Percentiles rank a stretch among this genome's conserved stretches.
Evolutionary conservation across 2,888 invertebrate genomes (phyloP).

Genomic region (Plebejus melissa): DNA sequence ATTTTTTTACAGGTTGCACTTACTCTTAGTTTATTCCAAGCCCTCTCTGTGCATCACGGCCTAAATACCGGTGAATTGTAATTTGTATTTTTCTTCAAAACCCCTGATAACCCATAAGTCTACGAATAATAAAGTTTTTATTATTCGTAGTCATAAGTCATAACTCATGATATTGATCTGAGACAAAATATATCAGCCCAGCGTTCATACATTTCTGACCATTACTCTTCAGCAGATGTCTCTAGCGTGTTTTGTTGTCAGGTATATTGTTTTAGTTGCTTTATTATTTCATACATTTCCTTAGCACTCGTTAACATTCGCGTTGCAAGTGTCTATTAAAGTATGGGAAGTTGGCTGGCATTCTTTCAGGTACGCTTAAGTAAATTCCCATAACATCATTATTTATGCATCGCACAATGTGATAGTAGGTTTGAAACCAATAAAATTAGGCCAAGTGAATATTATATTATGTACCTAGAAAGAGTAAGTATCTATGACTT

Average conservation of each 20-base stretch:
- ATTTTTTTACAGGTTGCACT: too few species aligned
- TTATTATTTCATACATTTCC: not conserved
- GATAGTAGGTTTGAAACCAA: not conserved
- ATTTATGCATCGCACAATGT: not conserved
- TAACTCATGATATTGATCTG: too few species aligned
- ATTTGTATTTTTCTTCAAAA: too few species aligned
- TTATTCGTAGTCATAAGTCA: too few species aligned
- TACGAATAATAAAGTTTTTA: too few species aligned
- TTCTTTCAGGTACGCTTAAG: not conserved
- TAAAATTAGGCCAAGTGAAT: not conserved
- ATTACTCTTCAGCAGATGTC: not conserved
- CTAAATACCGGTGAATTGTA: too few species aligned
- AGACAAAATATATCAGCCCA: too few species aligned
- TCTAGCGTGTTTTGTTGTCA: not conserved
- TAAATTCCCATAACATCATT: not conserved
- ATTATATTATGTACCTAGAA: not conserved
- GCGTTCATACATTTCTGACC: too few species aligned
- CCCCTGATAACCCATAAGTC: too few species aligned
- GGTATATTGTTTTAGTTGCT: slow-evolving; percentile 18
- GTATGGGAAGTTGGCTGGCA: not conserved
- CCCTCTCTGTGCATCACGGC: too few species aligned
- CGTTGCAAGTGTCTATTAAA: slow-evolving; percentile 5
- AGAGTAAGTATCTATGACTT: too few species aligned
- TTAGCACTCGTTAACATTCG: not conserved
- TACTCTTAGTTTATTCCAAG: too few species aligned